Base-by-base conservation (phyloP, 2,797 vertebrate species). In the Chelidonichthys spinosus region DNA sequence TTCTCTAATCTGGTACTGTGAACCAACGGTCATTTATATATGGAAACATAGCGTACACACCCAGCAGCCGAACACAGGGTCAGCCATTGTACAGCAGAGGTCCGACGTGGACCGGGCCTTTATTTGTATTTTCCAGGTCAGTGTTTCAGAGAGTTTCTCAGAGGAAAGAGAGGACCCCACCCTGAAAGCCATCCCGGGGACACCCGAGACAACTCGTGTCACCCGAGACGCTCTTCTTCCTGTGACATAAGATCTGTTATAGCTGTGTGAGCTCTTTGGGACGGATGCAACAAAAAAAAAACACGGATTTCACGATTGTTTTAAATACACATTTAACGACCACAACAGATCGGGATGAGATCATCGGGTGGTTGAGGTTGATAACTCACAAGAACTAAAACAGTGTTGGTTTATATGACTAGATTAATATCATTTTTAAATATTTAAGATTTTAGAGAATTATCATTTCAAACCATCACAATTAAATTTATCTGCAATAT, bases 141-240 rank as follows among this genome's bases (percentile, higher is more conserved):
- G 76, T 76, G 74, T 89, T 84, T 82, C 58, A 85, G 76, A 46
- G 76, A 46, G 76, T 81, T 85, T 86, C 78, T 87, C 69, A 85
- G 82, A 87, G 74, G 89, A 87, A 88, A 64, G 17, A 81, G 35
- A 80, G 73, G 79, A 91, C 90, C 84, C 84, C 89, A 74, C 89
- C 87, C 83, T 87, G 87, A 87, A 90, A 86, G 69, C 52, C 79
- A 88, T 74, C 80, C 84, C 44, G 4, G 50, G 56, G 84, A 89
- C 87, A 90, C 88, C 83, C 67, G 84, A 92, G 85, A 90, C 83
- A 46, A 10, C 25, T 46, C n/a, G 2, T n/a, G 84, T 84, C 78
- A 91, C 47, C 64, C 50, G 82, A 89, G 78, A 79, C 52, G 60
- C 73, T 85, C 77, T 39, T 61, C 79, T 86, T 84, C 83, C 79